These are phyloP conservation scores for Patagioenas fasciata DNA, from an alignment of 2,113 vertebrate genomes.

Conservation along the genomic window DNA sequence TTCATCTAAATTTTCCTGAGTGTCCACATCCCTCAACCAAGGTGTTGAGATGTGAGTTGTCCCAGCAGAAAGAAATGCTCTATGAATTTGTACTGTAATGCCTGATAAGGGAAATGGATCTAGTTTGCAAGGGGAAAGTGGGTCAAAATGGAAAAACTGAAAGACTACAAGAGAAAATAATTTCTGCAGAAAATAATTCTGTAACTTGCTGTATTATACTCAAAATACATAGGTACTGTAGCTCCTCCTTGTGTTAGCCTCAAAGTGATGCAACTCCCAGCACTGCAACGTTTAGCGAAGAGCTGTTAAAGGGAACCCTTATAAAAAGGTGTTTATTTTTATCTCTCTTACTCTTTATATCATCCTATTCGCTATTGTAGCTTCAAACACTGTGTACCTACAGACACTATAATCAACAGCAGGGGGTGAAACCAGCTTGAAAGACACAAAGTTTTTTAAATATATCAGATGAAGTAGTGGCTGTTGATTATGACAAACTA, in stretches of 20 bases:
- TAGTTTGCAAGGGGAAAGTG: not conserved
- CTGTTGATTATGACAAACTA: not conserved
- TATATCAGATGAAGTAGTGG: not conserved
- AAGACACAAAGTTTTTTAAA: not conserved
- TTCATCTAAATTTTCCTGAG: not conserved
- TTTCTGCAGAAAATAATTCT: not conserved
- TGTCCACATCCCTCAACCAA: not conserved
- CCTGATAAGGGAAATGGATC: not conserved
- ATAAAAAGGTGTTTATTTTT: not conserved
- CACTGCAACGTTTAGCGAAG: not conserved
- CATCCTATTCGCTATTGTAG: not conserved
- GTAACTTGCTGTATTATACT: not conserved
- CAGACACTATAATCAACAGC: not conserved
- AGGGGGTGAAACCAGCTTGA: not conserved
- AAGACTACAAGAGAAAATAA: not conserved
- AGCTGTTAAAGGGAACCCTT: not conserved
- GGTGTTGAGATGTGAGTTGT: not conserved
- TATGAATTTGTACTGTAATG: not conserved
- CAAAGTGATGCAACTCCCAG: not conserved
- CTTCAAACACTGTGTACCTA: rapidly evolving
- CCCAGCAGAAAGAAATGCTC: not conserved
- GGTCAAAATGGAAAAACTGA: not conserved
- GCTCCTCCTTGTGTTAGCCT: conserved; percentile 52
- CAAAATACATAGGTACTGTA: not conserved
- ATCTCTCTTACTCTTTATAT: not conserved